Base-by-base conservation (phyloP, 2,888 invertebrate genomes). In the Erebia palarica region DNA sequence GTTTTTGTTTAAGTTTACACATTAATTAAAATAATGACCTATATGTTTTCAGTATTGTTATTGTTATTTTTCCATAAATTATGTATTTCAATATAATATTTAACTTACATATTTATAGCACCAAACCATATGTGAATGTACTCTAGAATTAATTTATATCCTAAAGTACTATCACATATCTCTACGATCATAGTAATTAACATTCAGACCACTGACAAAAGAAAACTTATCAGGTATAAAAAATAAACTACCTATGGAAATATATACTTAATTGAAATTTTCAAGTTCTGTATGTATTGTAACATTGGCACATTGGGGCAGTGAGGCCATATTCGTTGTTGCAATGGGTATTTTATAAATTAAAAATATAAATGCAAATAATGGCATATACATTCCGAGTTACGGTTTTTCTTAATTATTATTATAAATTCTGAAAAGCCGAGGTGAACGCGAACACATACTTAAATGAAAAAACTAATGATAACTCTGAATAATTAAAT, bases 331-430 rank as follows among this genome's bases (percentile, higher is more conserved):
- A 72, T 83, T 84, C 84, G 84, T 83, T 84, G 84, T 83, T 74
- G 69, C 74, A 74, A 76, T 74, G 75, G 83, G 83, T 87, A 83
- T 83, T 85, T 80, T 84, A 86, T 36, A 83, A 82, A 85, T 83
- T 85, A 86, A 85, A 83, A 87, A 83, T 84, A 87, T 92, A 93
- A 93, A 93, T 93, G 92, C 92, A 92, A 88, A 86, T 86, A 91
- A 93, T 92, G 92, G 92, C 92, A 91, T 91, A 88, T 84, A 84
- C 84, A 83, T 83, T 87, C 75, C 81, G 84, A 85, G 88, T 83
- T 75, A 84, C 80, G 82, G 84, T 80, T 83, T 64, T 69, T 49
- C 51, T 27, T 61, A 58, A 58, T 27, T 13, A 27, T 27, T 13
- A 27, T 27, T 57, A 60, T 68, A 11, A 60, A 68, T 66, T 67